Conservation (phyloP, 1,140 invertebrate genomes). For the Acromyrmex echinatior region DNA sequence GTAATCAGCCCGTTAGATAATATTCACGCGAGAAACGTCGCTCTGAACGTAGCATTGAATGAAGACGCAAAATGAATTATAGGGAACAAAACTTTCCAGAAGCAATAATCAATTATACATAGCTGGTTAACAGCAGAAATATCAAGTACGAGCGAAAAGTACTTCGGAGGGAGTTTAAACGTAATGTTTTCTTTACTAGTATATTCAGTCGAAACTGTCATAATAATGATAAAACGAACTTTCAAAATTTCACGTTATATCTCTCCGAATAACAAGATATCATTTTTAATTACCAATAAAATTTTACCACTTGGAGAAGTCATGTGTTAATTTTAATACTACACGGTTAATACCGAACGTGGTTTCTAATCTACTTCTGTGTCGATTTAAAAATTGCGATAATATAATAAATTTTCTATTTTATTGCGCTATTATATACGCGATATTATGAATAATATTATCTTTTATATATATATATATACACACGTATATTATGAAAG, state of each 20-base stretch:
- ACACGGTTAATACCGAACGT: background rate
- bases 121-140: slow-evolving; percentile 19
- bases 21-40: slow-evolving; percentile 47
- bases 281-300: background rate
- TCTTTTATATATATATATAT: background rate
- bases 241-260: background rate
- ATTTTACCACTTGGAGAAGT: background rate
- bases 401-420: background rate
- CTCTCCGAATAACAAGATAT: background rate
- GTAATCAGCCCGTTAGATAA: slow-evolving; percentile 51
- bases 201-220: background rate
- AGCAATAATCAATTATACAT: slow-evolving; percentile 43
- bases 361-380: background rate
- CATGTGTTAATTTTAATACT: background rate
- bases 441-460: background rate
- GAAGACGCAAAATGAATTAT: background rate
- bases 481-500: background rate
- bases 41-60: background rate
- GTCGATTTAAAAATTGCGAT: background rate
- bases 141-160: slow-evolving; percentile 7
- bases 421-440: background rate
- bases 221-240: slow-evolving; percentile 49
- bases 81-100: slow-evolving; percentile 12
- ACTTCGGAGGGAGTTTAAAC: background rate
- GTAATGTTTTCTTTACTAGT: slow-evolving; percentile 27